Evolutionary conservation across 2,888 invertebrate genomes (phyloP).

Genomic region (Baronia brevicornis): DNA sequence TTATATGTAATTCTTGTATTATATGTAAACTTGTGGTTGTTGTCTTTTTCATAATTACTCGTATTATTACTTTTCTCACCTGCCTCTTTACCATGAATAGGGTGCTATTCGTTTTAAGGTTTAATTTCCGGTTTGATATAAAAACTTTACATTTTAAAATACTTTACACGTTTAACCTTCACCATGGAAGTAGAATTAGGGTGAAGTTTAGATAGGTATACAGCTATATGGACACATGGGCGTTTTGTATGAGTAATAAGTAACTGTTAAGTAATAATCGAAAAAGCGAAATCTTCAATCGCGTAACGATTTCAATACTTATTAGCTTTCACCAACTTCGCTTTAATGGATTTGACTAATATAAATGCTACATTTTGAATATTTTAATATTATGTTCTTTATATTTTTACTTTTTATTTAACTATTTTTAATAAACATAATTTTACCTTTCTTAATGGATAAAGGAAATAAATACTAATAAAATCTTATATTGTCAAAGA

Average conservation of each 20-base stretch:
- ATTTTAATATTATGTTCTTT: too few relatives aligned
- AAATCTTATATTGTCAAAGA: too few relatives aligned
- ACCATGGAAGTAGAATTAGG: constrained; percentile 11
- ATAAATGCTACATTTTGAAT: too few relatives aligned
- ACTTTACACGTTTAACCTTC: constrained; percentile 12
- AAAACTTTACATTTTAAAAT: constrained; percentile 10
- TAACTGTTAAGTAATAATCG: constrained; percentile 65
- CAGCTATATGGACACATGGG: constrained; percentile 1
- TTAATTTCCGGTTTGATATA: constrained; percentile 7
- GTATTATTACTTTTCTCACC: constrained; percentile 2
- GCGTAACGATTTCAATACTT: constrained; percentile 53
- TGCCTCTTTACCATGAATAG: constrained; percentile 9
- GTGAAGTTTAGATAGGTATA: constrained; percentile 8
- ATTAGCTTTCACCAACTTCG: constrained; percentile 63
- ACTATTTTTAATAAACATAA: too few relatives aligned
- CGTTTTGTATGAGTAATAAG: constrained; percentile 50
- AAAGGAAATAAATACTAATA: too few relatives aligned
- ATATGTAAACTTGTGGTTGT: too few relatives aligned
- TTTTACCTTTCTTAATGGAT: too few relatives aligned
- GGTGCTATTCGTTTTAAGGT: constrained; percentile 5
- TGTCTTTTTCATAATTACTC: too few relatives aligned
- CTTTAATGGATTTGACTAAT: constrained; percentile 38
- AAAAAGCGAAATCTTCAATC: constrained; percentile 68
- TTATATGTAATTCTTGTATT: too few relatives aligned
- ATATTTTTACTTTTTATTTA: too few relatives aligned